These are phyloP conservation scores for Lepidothrix coronata DNA, from an alignment of 2,113 vertebrate genomes.

Conservation along the genomic window DNA sequence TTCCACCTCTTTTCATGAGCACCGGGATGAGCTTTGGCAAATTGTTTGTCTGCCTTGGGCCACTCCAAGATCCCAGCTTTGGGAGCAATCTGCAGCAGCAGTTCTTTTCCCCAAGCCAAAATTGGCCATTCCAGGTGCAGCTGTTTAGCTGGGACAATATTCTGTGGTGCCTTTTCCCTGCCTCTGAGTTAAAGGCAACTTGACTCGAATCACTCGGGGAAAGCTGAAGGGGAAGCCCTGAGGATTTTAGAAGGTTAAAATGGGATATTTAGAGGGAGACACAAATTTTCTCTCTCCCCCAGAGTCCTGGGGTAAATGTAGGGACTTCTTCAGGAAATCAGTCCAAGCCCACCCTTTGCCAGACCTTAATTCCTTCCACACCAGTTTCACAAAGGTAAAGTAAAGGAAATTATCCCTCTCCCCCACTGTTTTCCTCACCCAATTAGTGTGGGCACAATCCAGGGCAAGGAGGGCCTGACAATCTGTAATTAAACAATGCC, in stretches of 20 bases:
- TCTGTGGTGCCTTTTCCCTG: neutral
- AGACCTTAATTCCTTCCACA: neutral
- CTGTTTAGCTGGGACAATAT: neutral
- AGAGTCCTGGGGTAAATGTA: neutral
- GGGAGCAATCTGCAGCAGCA: neutral
- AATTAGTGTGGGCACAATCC: constrained; percentile 42
- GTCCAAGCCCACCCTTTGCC: neutral
- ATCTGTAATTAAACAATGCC: constrained; percentile 31
- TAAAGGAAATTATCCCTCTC: neutral
- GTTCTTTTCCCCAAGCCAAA: neutral
- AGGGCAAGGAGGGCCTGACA: neutral
- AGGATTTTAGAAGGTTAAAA: neutral
- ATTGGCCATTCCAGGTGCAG: neutral
- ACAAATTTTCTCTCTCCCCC: neutral
- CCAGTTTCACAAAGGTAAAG: neutral
- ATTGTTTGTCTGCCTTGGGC: neutral
- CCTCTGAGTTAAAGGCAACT: neutral
- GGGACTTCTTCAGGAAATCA: neutral
- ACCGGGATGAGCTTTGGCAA: neutral
- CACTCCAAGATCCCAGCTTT: neutral
- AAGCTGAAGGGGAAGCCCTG: neutral
- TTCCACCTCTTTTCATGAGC: neutral
- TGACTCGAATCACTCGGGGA: neutral
- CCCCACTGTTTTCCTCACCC: neutral
- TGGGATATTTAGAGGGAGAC: fast-evolving